These are phyloP conservation scores for Linnaemya vulpina DNA, from an alignment of 2,888 invertebrate species.

Conservation along the genomic window DNA sequence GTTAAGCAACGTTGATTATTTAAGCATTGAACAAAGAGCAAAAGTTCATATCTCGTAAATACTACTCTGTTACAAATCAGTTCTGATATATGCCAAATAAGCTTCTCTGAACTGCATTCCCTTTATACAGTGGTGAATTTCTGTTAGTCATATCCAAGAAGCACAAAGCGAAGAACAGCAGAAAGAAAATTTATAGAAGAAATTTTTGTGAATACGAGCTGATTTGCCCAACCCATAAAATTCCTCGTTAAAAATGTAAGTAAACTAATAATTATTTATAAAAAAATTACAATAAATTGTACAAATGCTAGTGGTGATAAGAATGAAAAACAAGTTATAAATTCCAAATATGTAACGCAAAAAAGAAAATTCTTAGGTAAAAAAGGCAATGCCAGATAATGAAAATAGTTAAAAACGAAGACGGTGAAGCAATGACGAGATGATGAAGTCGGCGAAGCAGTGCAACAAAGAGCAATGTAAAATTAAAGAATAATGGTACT, in stretches of 20 bases:
- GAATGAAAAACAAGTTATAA: slow-evolving; percentile 51
- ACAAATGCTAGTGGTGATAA: slow-evolving; percentile 36
- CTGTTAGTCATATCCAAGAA: slow-evolving; percentile 61
- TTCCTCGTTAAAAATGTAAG: slow-evolving; percentile 74
- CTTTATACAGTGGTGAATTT: slow-evolving; percentile 42
- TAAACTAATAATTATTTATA: slow-evolving; percentile 70
- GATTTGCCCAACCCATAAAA: slow-evolving; percentile 78
- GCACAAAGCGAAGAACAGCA: slow-evolving; percentile 69
- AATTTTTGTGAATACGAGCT: slow-evolving; percentile 68
- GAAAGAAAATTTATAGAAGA: slow-evolving; percentile 67
- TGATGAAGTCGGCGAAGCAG: slow-evolving; percentile 68
- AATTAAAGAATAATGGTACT: slow-evolving; percentile 58
- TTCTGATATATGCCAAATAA: slow-evolving; percentile 1
- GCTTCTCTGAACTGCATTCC: slow-evolving; percentile 9
- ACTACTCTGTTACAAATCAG: background rate
- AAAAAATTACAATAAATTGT: slow-evolving; percentile 37
- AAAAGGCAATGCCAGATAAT: slow-evolving; percentile 46
- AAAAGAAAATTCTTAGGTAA: slow-evolving; percentile 78
- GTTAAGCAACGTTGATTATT: slow-evolving; percentile 22
- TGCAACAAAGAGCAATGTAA: slow-evolving; percentile 55
- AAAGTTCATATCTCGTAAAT: background rate
- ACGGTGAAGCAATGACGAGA: slow-evolving; percentile 73
- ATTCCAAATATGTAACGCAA: slow-evolving; percentile 30
- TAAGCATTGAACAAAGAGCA: background rate
- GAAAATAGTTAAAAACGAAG: slow-evolving; percentile 57